Conservation (phyloP, 2,888 invertebrate species). For the Macroteleia sp. region DNA sequence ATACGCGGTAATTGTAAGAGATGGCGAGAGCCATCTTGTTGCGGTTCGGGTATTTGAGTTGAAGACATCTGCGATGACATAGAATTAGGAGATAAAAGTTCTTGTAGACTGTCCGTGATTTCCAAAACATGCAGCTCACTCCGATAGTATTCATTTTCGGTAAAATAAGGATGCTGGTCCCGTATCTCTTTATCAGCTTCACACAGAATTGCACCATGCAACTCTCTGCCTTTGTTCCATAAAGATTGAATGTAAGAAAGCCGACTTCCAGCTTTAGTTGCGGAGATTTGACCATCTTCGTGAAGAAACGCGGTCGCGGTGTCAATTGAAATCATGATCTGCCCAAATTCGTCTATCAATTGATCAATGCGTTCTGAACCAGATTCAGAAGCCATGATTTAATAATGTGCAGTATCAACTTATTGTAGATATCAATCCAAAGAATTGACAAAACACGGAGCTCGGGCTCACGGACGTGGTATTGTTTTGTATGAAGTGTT, state of each 20-base stretch:
- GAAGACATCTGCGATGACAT: no score
- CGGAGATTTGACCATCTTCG: background rate
- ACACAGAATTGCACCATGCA: background rate
- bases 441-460: no score
- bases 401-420: no score
- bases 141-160: background rate
- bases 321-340: background rate
- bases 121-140: background rate
- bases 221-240: background rate
- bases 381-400: background rate
- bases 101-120: background rate
- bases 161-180: background rate
- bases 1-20: background rate
- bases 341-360: background rate
- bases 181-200: background rate
- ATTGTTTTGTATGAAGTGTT: no score
- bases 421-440: no score
- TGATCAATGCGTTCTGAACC: no score
- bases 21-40: background rate
- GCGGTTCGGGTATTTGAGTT: no score
- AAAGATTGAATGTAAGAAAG: background rate
- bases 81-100: background rate
- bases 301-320: background rate
- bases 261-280: background rate
- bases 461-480: no score